These are phyloP conservation scores for Arrhamphus sclerolepis DNA, from an alignment of 2,797 vertebrate species.

Conservation along the genomic window DNA sequence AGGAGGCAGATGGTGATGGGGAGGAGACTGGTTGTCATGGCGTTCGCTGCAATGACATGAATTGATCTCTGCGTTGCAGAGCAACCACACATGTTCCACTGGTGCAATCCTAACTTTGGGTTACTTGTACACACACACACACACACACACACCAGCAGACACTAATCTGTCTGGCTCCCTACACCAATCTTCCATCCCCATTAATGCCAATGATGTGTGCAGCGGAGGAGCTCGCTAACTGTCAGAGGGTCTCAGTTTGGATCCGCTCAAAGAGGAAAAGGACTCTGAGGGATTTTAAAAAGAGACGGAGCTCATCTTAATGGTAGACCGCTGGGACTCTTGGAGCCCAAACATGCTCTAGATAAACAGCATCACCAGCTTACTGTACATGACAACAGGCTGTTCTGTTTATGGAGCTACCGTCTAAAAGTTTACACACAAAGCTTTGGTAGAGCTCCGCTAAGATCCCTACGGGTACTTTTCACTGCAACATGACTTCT, in stretches of 20 bases:
- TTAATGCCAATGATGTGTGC: conserved; percentile 76
- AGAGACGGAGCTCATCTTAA: conserved; percentile 58
- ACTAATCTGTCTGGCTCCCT: conserved; percentile 48
- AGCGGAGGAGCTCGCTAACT: conserved; percentile 50
- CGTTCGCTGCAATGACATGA: conserved; percentile 58
- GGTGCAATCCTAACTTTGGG: conserved; percentile 56
- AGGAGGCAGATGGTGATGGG: conserved; percentile 71
- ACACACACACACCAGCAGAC: conserved; percentile 15
- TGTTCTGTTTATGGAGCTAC: conserved; percentile 57
- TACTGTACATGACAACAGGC: conserved; percentile 37
- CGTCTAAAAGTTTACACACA: conserved; percentile 59
- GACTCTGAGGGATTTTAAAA: conserved; percentile 59
- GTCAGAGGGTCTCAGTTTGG: conserved; percentile 57
- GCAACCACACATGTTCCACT: conserved; percentile 53
- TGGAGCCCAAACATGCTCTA: conserved; percentile 28
- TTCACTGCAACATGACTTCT: conserved; percentile 34
- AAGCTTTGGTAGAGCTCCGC: conserved; percentile 39
- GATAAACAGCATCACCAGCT: conserved; percentile 18
- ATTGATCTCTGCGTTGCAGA: conserved; percentile 69
- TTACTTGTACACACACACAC: conserved; percentile 6
- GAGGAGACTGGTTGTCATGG: conserved; percentile 71
- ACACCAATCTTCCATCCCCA: conserved; percentile 55
- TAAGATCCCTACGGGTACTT: conserved; percentile 48
- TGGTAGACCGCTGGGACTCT: conserved; percentile 44
- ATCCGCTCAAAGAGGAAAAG: conserved; percentile 38